These are phyloP conservation scores for Nesoenas mayeri DNA, from an alignment of 2,113 vertebrate species.

Conservation along the genomic window DNA sequence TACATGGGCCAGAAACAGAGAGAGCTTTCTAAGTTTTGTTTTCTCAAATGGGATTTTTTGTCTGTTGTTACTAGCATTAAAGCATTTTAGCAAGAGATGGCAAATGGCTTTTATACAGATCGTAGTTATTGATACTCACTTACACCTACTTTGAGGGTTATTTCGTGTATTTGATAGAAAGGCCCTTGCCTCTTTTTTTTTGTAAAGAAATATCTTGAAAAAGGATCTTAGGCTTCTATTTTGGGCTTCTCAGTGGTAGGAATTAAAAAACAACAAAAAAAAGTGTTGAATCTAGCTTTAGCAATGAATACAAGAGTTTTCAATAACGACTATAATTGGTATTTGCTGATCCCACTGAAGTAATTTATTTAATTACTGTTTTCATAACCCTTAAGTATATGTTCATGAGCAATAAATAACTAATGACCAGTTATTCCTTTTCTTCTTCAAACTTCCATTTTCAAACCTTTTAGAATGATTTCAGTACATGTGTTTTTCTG, in stretches of 20 bases:
- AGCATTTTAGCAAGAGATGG: not conserved
- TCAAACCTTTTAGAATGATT: not conserved
- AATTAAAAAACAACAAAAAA: not conserved
- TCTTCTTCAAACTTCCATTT: not conserved
- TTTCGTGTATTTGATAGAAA: not conserved
- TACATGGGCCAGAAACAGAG: not conserved
- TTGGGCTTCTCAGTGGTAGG: not conserved
- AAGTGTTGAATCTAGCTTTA: not conserved
- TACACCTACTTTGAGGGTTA: not conserved
- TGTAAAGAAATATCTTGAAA: not conserved
- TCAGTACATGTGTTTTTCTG: not conserved
- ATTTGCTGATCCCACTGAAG: not conserved
- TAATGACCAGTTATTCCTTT: not conserved
- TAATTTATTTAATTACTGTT: not conserved
- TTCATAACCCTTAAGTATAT: not conserved
- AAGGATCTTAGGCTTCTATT: not conserved
- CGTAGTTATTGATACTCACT: not conserved
- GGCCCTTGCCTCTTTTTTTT: not conserved
- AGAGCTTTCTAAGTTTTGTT: not conserved
- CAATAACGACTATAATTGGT: not conserved
- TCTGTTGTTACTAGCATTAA: not conserved
- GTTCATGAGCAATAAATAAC: not conserved
- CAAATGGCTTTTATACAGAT: not conserved
- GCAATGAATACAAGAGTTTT: not conserved
- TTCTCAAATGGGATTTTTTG: not conserved